phyloP scores from a whole-genome alignment of 2,797 vertebrate genomes.

The Eidolon dupreanum region DNA sequence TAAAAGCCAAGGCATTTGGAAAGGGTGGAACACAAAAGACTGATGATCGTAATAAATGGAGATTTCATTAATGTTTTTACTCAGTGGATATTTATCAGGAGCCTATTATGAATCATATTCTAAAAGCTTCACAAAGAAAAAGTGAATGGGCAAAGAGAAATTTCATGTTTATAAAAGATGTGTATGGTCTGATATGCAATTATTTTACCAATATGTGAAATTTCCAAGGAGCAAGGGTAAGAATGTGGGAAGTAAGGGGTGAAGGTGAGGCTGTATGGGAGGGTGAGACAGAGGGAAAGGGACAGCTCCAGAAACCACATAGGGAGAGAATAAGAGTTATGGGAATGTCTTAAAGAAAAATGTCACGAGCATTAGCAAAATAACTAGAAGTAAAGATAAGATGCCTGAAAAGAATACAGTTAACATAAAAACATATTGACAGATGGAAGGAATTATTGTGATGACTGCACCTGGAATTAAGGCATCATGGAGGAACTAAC shows the following conservation, averaged over 20 bases:
- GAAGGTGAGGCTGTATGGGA: background rate
- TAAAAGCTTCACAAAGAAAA: slow-evolving; percentile 39
- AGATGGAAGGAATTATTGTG: background rate
- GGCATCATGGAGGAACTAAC: background rate
- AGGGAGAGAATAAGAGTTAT: background rate
- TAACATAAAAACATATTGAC: background rate
- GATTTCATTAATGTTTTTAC: slow-evolving; percentile 43
- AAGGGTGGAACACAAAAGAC: background rate
- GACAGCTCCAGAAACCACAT: background rate
- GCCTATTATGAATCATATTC: slow-evolving; percentile 8
- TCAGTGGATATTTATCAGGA: slow-evolving; percentile 26
- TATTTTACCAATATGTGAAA: background rate
- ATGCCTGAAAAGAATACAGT: background rate
- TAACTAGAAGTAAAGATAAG: slow-evolving; percentile 2
- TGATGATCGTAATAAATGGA: slow-evolving; percentile 29
- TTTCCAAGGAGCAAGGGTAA: background rate
- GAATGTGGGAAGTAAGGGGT: background rate
- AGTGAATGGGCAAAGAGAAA: background rate
- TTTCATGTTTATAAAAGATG: background rate
- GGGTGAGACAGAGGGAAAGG: too few species aligned
- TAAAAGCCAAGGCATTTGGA: slow-evolving; percentile 37
- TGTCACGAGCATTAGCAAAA: background rate
- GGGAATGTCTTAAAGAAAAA: slow-evolving; percentile 27
- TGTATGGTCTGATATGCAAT: background rate
- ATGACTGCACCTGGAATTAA: slow-evolving; percentile 44